Conservation (phyloP, 2,797 vertebrate species). For the Myotis findleyi region DNA sequence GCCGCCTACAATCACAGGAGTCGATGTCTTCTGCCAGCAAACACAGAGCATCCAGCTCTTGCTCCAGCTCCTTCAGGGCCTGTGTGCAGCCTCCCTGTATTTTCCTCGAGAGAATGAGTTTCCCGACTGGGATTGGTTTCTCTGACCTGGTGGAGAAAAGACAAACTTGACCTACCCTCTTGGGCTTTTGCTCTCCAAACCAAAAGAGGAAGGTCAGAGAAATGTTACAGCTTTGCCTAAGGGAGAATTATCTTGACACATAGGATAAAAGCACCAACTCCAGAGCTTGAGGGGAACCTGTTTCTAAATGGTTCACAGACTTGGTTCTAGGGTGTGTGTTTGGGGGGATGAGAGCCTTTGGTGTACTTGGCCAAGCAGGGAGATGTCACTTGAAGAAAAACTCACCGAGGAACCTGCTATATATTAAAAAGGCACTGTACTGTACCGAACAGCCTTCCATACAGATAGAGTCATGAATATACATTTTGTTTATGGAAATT, state of each 20-base stretch:
- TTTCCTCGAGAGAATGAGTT: not conserved
- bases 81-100: not conserved
- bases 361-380: not conserved
- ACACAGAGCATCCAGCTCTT: not conserved
- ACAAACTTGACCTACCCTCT: not conserved
- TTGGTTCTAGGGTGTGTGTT: not conserved
- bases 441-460: slow-evolving; percentile 67
- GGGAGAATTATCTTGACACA: slow-evolving; percentile 14
- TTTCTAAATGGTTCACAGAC: not conserved
- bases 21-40: not conserved
- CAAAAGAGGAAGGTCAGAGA: slow-evolving; percentile 32
- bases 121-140: not conserved
- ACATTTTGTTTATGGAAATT: slow-evolving; percentile 75
- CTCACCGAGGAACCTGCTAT: slow-evolving; percentile 21
- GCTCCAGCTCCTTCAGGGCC: not conserved
- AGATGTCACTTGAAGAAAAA: slow-evolving; percentile 16
- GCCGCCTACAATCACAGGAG: not conserved
- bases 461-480: slow-evolving; percentile 79
- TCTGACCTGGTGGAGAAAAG: slow-evolving; percentile 30
- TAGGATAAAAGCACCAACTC: slow-evolving; percentile 13
- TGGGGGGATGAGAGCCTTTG: not conserved
- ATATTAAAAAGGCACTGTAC: slow-evolving; percentile 45
- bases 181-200: slow-evolving; percentile 25
- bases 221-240: slow-evolving; percentile 38
- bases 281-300: not conserved